Evolutionary conservation across 2,888 invertebrate genomes (phyloP).

Genomic region (Athalia cordata): DNA sequence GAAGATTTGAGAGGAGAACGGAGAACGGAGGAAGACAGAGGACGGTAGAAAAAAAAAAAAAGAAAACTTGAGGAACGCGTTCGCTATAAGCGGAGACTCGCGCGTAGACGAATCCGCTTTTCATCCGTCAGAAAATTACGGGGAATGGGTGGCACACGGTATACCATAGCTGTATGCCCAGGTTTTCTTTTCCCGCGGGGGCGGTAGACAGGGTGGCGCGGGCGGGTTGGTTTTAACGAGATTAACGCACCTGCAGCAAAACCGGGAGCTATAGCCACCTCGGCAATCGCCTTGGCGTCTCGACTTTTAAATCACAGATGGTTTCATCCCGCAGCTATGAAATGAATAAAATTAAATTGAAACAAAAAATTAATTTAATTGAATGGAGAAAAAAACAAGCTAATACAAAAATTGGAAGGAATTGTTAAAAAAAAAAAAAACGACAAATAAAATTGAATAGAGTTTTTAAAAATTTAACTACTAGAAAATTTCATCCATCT

Average conservation of each 20-base stretch:
- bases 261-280: not conserved
- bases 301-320: conserved; percentile 16
- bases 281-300: conserved; percentile 22
- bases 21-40: not conserved
- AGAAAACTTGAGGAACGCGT: no score
- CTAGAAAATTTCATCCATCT: not conserved
- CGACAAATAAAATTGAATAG: not conserved
- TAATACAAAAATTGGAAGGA: not conserved
- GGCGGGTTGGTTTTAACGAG: conserved; percentile 31
- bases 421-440: not conserved
- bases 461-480: conserved; percentile 18
- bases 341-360: not conserved
- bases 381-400: not conserved
- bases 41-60: not conserved
- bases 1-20: conserved; percentile 27
- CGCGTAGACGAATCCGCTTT: conserved; percentile 18
- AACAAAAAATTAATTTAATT: not conserved
- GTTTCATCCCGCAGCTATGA: not conserved
- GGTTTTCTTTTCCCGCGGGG: conserved; percentile 5
- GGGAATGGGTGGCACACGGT: not conserved
- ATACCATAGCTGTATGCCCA: not conserved
- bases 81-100: not conserved
- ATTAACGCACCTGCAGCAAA: conserved; percentile 32
- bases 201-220: not conserved
- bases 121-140: conserved; percentile 37